A percentile compares a stretch with the other conserved stretches of the same genome.
phyloP scores from a whole-genome alignment of 1,140 invertebrate genomes.

The Thrips palmi region DNA sequence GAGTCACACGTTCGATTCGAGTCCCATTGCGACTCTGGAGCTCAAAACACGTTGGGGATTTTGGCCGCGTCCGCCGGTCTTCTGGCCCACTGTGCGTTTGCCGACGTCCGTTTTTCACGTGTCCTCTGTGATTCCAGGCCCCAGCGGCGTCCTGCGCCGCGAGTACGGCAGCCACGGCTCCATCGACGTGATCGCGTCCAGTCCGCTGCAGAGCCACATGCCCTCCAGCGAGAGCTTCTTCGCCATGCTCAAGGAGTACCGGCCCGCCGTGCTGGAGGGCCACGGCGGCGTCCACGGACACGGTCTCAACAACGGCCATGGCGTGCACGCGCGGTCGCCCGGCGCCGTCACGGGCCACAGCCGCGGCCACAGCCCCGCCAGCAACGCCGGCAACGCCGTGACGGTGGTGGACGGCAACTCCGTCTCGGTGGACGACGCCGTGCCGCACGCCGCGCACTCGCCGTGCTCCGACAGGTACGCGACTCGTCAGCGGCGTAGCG shows the following conservation, averaged over 20 bases:
- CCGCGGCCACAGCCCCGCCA: slow-evolving; percentile 21
- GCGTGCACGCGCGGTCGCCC: slow-evolving; percentile 22
- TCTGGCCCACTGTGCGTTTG: too few relatives aligned
- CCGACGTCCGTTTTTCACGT: not conserved
- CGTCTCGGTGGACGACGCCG: too few relatives aligned
- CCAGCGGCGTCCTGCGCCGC: slow-evolving; percentile 21
- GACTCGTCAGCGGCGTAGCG: too few relatives aligned
- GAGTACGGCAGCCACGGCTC: slow-evolving; percentile 45
- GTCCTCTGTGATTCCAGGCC: slow-evolving; percentile 9
- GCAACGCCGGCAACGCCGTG: too few relatives aligned
- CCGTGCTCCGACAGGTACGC: too few relatives aligned
- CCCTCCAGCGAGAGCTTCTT: slow-evolving; percentile 46
- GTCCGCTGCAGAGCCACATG: slow-evolving; percentile 15
- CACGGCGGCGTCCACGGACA: slow-evolving; percentile 11
- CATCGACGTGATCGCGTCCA: slow-evolving; percentile 39
- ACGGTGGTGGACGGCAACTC: too few relatives aligned
- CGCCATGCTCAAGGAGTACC: slow-evolving; percentile 59
- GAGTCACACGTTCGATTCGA: too few relatives aligned
- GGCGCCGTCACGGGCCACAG: slow-evolving; percentile 29
- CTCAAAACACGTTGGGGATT: too few relatives aligned
- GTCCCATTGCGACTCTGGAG: too few relatives aligned
- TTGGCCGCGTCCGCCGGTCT: too few relatives aligned
- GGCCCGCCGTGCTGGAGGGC: slow-evolving; percentile 30
- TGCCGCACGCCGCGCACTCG: too few relatives aligned
- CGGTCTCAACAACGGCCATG: slow-evolving; percentile 6